A percentile compares a stretch with the other conserved stretches of the same genome.
phyloP scores from a whole-genome alignment of 2,797 vertebrate species.

The Melanotaenia boesemani region DNA sequence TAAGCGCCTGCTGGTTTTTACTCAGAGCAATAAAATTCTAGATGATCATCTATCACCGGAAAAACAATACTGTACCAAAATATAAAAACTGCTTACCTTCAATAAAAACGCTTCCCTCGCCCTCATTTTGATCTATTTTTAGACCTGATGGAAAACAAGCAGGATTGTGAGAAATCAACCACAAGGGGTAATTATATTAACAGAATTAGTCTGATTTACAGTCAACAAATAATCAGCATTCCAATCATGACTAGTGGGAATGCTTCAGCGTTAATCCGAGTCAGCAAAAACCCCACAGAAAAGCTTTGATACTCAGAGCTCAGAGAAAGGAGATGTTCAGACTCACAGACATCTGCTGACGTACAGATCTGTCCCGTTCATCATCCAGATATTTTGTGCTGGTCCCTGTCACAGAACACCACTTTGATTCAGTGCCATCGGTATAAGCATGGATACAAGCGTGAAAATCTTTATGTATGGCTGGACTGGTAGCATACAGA shows the following conservation, averaged over 20 bases:
- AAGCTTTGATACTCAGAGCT: background rate
- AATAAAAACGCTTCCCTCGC: constrained; percentile 9
- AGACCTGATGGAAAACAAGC: constrained; percentile 16
- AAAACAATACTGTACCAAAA: background rate
- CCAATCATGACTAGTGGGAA: background rate
- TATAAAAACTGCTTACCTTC: constrained; percentile 31
- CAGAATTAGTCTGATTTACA: background rate
- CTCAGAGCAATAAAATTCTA: background rate
- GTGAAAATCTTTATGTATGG: background rate
- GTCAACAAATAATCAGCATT: background rate
- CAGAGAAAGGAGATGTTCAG: background rate
- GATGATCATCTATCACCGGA: background rate
- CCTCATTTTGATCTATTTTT: background rate
- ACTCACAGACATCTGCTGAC: constrained; percentile 43
- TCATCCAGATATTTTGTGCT: constrained; percentile 4
- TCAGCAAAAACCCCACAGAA: background rate
- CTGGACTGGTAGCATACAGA: background rate
- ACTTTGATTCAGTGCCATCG: background rate
- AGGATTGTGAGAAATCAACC: constrained; percentile 7
- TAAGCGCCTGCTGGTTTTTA: background rate
- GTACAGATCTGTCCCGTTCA: background rate
- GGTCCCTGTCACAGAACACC: constrained; percentile 29
- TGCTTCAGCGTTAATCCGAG: background rate
- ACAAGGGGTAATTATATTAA: background rate
- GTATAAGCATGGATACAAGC: background rate